Evolutionary conservation across 2,797 vertebrate species (phyloP), one percentile per base, ranked within the genome.

Genomic region (Monodelphis domestica): DNA sequence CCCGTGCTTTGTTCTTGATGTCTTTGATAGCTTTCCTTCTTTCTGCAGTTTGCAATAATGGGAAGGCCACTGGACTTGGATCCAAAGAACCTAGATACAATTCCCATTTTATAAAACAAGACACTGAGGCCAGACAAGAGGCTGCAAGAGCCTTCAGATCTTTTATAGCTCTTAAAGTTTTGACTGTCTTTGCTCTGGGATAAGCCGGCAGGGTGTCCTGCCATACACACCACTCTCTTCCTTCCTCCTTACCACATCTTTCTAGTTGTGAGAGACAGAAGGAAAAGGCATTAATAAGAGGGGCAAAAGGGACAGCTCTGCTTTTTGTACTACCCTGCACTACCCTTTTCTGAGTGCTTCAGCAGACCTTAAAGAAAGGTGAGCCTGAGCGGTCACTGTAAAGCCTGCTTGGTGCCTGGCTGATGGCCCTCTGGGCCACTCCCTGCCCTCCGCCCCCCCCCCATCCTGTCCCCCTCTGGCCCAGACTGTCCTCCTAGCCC

Each of bases 31-130:
- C 1, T n/a, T 70, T 38, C 59, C 59, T 50, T 50, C 21, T 84
- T 84, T 84, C 70, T 26, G 29, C 87, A 88, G 29, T 53, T 30
- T n/a, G 12, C 28, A 52, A 12, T 88, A 53, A 5, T 90, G 89
- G 96, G 89, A 96, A 93, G 53, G 88, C 90, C 45, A 45, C 3
- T 0, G 0, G 28, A 29, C 1, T 9, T n/a, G 70, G 87, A 96
- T 10, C 29, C 88, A 91, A 92, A 84, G 90, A 33, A 93, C 0
- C 17, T 15, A 89, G 52, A 5, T 5, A 91, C 51, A 24, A 87
- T 88, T 91, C 70, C 92, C 53, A n/a, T 45, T 91, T 55, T 87
- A 38, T n/a, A 50, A 91, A 54, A 29, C 55, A 70, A 52, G 38
- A 24, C 53, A 38, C 45, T 78, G n/a, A 17, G n/a, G n/a, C n/a